phyloP scores from a whole-genome alignment of 2,888 invertebrate species.

The Dugesia japonica region DNA sequence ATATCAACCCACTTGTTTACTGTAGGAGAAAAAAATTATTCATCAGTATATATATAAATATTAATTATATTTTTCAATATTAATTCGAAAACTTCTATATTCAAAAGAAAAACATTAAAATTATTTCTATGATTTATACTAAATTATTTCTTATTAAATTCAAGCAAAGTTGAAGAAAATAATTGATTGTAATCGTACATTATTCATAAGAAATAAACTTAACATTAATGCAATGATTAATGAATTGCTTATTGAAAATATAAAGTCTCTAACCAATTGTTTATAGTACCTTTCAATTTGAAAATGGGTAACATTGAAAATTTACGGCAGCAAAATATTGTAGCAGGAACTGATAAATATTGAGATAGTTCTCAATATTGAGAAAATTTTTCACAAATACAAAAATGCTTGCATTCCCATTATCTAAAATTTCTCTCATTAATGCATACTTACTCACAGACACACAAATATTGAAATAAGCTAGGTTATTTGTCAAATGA shows the following conservation, averaged over 20 bases:
- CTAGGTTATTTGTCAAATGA: neutral
- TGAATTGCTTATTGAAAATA: neutral
- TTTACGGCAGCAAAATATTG: constrained; percentile 20
- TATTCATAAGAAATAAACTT: neutral
- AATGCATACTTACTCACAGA: neutral
- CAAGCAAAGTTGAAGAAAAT: neutral
- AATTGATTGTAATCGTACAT: neutral
- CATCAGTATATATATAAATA: too few relatives aligned
- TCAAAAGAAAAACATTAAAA: too few relatives aligned
- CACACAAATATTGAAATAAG: too few relatives aligned
- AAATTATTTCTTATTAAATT: neutral
- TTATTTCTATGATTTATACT: neutral
- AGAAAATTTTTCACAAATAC: constrained; percentile 4
- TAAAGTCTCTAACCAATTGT: constrained; percentile 11
- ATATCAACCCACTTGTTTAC: too few relatives aligned
- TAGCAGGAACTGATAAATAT: constrained; percentile 16
- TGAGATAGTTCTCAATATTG: constrained; percentile 20
- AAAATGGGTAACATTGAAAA: constrained; percentile 13
- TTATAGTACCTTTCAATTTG: constrained; percentile 6
- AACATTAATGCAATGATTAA: constrained; percentile 15
- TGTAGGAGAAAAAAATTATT: too few relatives aligned
- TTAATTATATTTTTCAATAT: too few relatives aligned
- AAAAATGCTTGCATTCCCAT: constrained; percentile 16
- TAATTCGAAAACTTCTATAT: too few relatives aligned
- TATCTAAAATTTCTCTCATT: neutral